These are phyloP conservation scores for Micoletzkya japonica DNA, from an alignment of 2,888 invertebrate species.

Conservation along the genomic window DNA sequence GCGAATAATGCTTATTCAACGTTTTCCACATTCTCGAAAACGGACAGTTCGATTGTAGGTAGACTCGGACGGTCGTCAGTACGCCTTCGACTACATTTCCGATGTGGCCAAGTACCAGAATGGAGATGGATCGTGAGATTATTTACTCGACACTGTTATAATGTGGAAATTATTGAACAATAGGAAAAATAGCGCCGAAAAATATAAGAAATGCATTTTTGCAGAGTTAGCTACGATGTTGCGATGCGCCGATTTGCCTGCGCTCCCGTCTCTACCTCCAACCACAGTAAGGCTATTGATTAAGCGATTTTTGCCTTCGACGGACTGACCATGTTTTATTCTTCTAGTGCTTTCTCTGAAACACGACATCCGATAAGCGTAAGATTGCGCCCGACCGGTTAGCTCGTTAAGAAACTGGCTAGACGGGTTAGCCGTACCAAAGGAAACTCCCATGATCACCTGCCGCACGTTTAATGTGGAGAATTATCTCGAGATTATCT, in stretches of 20 bases:
- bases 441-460: too few species aligned
- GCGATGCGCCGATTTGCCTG: conserved; percentile 57
- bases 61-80: conserved; percentile 40
- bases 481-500: too few species aligned
- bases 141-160: background rate
- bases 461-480: too few species aligned
- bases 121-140: conserved; percentile 38
- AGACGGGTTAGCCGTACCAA: too few species aligned
- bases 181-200: background rate
- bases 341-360: too few species aligned
- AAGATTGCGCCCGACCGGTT: too few species aligned
- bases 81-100: conserved; percentile 61
- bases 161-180: background rate
- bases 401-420: too few species aligned
- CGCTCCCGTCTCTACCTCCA: too few species aligned
- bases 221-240: conserved; percentile 54
- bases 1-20: background rate
- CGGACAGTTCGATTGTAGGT: conserved; percentile 13
- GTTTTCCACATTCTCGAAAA: background rate
- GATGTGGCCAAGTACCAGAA: conserved; percentile 48
- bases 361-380: too few species aligned
- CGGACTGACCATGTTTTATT: too few species aligned
- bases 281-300: too few species aligned
- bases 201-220: background rate
- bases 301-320: too few species aligned